phyloP scores from a whole-genome alignment of 2,113 vertebrate species.

The Cinclus cinclus region DNA sequence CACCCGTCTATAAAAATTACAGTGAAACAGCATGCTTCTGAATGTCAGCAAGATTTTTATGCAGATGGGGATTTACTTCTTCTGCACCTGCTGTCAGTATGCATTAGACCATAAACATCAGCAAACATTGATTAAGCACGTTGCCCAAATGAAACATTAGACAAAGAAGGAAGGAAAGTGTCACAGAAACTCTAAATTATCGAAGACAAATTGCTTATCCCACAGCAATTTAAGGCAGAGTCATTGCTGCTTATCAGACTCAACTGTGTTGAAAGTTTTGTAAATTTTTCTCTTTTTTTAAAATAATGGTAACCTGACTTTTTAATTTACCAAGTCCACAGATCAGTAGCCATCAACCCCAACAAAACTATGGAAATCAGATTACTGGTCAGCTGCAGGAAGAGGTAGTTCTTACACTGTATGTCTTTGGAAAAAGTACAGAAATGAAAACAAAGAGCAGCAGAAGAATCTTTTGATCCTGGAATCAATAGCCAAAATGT shows the following conservation, averaged over 20 bases:
- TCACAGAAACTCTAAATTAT: slow-evolving; percentile 1
- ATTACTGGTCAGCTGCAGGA: background rate
- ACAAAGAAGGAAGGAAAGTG: slow-evolving; percentile 20
- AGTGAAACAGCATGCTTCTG: slow-evolving; percentile 66
- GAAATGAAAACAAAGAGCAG: background rate
- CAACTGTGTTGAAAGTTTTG: background rate
- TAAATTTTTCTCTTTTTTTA: background rate
- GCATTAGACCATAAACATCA: slow-evolving; percentile 72
- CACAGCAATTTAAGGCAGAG: slow-evolving; percentile 31
- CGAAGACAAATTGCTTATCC: slow-evolving; percentile 43
- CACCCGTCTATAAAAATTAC: slow-evolving; percentile 72
- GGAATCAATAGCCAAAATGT: background rate
- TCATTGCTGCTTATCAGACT: background rate
- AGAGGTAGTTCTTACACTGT: background rate
- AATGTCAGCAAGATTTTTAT: slow-evolving; percentile 69
- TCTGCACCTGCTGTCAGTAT: slow-evolving; percentile 71
- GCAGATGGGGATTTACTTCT: slow-evolving; percentile 65
- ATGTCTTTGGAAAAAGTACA: background rate
- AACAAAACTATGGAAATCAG: background rate
- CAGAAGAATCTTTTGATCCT: background rate
- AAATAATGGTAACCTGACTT: background rate
- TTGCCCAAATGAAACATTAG: slow-evolving; percentile 67
- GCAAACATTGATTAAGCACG: slow-evolving; percentile 76
- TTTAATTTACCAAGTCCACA: background rate
- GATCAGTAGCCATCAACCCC: background rate